Evolutionary conservation across 2,797 vertebrate genomes (phyloP), one percentile per base, ranked within the genome.

Genomic region (Pyrocephalus nanus): DNA sequence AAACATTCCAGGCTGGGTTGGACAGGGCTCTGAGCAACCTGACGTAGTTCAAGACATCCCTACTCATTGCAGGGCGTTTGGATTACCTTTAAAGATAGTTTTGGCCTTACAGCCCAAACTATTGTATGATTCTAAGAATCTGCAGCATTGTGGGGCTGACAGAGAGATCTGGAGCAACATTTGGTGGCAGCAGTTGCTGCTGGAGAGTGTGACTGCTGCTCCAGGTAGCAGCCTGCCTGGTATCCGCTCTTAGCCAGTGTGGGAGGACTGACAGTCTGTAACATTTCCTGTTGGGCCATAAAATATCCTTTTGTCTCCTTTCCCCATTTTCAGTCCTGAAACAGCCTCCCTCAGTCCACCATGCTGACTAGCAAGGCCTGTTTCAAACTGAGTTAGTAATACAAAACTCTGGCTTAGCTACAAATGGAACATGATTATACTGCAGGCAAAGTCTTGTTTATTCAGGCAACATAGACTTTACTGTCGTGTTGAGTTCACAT

Each of bases 121-220:
- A 5, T 70, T 55, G 4, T n/a, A 1, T 29, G 36, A 9, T 29
- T 50, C 20, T 51, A 51, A 70, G 16, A 19, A 34, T 58, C 18
- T 26, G 3, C 29, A 70, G 6, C 29, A 1, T 36, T 42, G 15
- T 84, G 8, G 40, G n/a, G 17, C 12, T 85, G 53, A 23, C 8
- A 29, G 14, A 23, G 26, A 62, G 21, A 18, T 5, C 20, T 14
- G 38, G n/a, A 73, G 30, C 12, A 61, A 11, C 5, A 3, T 64
- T 45, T 73, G 17, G 36, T 32, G 54, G 32, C 27, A 76, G 55
- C 22, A 66, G 30, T 34, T 38, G 34, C 55, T 27, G 30, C 71
- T 66, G 74, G n/a, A 58, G 12, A 0, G 0, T 42, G 17, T n/a
- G 18, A 42, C 17, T 66, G 30, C 45, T 61, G 3, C 11, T 62